phyloP scores from a whole-genome alignment of 2,888 invertebrate species.

The Nomada lathburiana region DNA sequence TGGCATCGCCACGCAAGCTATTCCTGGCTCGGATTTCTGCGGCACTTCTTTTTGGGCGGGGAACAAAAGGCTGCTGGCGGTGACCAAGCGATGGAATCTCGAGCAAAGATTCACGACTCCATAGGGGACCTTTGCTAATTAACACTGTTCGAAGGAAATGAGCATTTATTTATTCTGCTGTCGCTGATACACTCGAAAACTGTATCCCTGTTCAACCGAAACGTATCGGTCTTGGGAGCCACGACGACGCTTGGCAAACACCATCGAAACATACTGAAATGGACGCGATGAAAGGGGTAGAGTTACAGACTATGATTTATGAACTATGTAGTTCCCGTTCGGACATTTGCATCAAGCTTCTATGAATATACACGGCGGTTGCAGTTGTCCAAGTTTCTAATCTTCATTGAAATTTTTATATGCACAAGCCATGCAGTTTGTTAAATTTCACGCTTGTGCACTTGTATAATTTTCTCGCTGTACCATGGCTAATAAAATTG shows the following conservation, averaged over 20 bases:
- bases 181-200: neutral
- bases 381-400: too few relatives aligned
- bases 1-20: constrained; percentile 60
- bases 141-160: neutral
- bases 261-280: constrained; percentile 34
- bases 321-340: neutral
- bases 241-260: constrained; percentile 24
- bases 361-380: too few relatives aligned
- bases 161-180: neutral
- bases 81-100: constrained; percentile 8
- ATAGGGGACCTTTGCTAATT: neutral
- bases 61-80: constrained; percentile 49
- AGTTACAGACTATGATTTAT: constrained; percentile 51
- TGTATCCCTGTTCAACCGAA: neutral
- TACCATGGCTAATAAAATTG: too few relatives aligned
- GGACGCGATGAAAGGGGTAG: constrained; percentile 32
- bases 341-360: neutral
- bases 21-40: constrained; percentile 57
- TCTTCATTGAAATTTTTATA: too few relatives aligned
- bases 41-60: constrained; percentile 43
- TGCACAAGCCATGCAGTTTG: too few relatives aligned
- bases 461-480: too few relatives aligned
- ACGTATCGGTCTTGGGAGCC: constrained; percentile 11
- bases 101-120: constrained; percentile 13
- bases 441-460: too few relatives aligned